phyloP scores from a whole-genome alignment of 2,797 vertebrate species.

The Hypotaenidia philippensis region DNA sequence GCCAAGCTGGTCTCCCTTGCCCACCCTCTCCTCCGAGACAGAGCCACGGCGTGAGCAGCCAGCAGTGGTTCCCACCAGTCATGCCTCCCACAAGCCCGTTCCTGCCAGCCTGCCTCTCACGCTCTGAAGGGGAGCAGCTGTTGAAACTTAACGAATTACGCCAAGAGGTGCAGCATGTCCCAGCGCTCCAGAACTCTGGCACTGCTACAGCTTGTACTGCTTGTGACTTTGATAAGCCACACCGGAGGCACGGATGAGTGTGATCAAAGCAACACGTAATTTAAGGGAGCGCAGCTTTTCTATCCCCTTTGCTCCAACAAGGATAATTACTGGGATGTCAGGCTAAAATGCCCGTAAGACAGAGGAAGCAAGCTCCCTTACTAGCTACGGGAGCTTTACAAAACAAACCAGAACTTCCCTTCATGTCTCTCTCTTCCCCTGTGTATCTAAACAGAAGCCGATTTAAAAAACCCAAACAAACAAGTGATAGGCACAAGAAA shows the following conservation, averaged over 20 bases:
- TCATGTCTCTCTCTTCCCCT: not conserved
- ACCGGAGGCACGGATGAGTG: not conserved
- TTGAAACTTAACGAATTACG: not conserved
- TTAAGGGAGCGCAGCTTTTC: not conserved
- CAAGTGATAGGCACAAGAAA: not conserved
- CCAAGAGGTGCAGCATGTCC: conserved; percentile 42
- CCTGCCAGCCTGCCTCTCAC: conserved; percentile 9
- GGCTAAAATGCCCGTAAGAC: fast-evolving
- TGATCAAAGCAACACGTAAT: not conserved
- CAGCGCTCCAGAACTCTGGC: not conserved
- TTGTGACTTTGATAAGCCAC: not conserved
- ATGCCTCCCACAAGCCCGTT: conserved; percentile 32
- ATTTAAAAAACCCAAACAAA: not conserved
- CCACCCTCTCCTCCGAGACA: not conserved
- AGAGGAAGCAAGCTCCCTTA: not conserved
- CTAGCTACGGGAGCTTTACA: not conserved
- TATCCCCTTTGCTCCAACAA: not conserved
- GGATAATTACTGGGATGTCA: not conserved
- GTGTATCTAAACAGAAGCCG: not conserved
- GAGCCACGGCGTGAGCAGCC: not conserved
- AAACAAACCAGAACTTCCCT: not conserved
- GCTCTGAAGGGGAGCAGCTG: not conserved
- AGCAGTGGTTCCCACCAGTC: conserved; percentile 20
- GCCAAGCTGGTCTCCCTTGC: fast-evolving
- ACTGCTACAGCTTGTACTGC: not conserved